Evolutionary conservation across 1,140 invertebrate species (phyloP).

Genomic region (Oncopeltus fasciatus): DNA sequence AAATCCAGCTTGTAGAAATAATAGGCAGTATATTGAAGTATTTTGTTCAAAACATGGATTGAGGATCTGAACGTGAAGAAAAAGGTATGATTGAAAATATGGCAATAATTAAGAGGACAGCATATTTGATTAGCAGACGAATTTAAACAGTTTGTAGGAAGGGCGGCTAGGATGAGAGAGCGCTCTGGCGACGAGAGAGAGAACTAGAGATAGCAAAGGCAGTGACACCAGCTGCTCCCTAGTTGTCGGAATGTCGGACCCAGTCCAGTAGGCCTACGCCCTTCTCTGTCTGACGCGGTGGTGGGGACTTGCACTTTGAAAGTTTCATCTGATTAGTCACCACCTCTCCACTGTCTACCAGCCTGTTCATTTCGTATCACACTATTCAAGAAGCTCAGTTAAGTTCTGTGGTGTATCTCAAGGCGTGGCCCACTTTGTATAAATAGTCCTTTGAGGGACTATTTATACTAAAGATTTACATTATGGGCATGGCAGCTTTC

Average conservation of each 20-base stretch:
- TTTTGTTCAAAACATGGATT: too few species aligned
- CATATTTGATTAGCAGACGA: too few species aligned
- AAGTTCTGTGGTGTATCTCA: constrained; percentile 8
- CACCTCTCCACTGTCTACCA: not conserved
- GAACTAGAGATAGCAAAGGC: not conserved
- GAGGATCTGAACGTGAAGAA: too few species aligned
- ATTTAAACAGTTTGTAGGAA: too few species aligned
- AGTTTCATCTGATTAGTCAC: not conserved
- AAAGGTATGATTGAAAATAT: too few species aligned
- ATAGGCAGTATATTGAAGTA: too few species aligned
- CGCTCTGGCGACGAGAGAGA: not conserved
- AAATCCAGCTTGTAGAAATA: too few species aligned
- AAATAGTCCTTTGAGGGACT: constrained; percentile 15
- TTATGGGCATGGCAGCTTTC: constrained; percentile 76
- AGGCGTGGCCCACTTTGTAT: constrained; percentile 21
- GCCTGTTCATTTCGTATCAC: not conserved
- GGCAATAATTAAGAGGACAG: not conserved
- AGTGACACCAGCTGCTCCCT: not conserved
- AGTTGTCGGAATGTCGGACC: not conserved
- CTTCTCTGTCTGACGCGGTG: too few species aligned
- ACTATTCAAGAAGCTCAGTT: constrained; percentile 3
- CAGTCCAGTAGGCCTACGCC: too few species aligned
- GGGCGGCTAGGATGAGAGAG: not conserved
- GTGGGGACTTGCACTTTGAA: not conserved
- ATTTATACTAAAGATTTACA: not conserved